Evolutionary conservation across 2,888 invertebrate genomes (phyloP), one percentile per base, ranked within the genome.

Genomic region (Phengaris alcon): DNA sequence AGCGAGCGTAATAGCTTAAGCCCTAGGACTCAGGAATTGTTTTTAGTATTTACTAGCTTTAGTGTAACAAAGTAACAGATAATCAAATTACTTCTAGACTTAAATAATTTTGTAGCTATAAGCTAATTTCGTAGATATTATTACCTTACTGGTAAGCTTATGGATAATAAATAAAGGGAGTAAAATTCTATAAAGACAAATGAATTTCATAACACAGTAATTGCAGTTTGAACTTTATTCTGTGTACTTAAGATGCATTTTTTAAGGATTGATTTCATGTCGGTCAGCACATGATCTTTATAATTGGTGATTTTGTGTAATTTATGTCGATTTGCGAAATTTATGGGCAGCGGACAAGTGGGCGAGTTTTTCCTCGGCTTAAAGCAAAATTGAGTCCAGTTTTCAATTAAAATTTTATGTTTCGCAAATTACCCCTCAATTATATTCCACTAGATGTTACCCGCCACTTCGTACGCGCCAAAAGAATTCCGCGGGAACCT

Each of bases 291-390:
- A 90, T 88, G 89, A 88, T 88, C 87, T 87, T 87, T 88, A 88
- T 91, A 91, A 92, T 91, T 90, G 89, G 88, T 83, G 90, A 92
- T 91, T 91, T 91, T 87, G 88, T 87, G 88, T 90, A 92, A 92
- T 92, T 92, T 92, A 93, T 91, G 88, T 89, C 89, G 88, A 90
- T 89, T 87, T 87, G 80, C 82, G 87, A 89, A 91, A 91, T 92
- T 93, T 92, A 92, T 89, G 91, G 90, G 84, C 90, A 90, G 89
- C 90, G 88, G 90, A 91, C 91, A 91, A 88, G 90, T 88, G 89
- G 88, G 85, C 88, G 88, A 91, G 87, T 85, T 83, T 85, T 86
- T 87, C 81, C 84, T 81, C 81, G 81, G 80, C 78, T 82, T 82
- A 81, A 82, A 82, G 84, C 83, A 81, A 88, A 90, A 90, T 90